Conservation (phyloP, 2,113 vertebrate genomes). For the Lepus timidus region DNA sequence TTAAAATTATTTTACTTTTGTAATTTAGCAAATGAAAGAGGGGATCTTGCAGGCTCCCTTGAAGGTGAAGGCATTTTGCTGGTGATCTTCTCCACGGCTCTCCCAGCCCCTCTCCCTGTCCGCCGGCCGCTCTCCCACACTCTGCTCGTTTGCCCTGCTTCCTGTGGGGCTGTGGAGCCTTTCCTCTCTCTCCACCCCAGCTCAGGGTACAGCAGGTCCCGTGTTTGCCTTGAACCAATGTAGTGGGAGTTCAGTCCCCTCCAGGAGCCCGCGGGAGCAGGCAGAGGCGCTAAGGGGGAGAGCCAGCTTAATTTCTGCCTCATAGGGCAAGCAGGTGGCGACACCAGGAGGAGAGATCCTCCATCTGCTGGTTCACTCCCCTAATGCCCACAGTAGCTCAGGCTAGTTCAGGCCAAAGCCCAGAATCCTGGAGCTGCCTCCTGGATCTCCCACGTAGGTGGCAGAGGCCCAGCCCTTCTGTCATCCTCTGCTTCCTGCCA, state of each 20-base stretch:
- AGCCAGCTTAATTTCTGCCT: neutral
- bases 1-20: neutral
- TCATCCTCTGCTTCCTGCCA: no score
- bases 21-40: neutral
- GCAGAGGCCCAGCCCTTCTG: no score
- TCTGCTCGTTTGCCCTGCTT: neutral
- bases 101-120: neutral
- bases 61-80: neutral
- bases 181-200: neutral
- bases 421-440: no score
- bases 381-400: no score
- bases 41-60: neutral
- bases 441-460: no score
- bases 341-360: no score
- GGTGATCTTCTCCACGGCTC: neutral
- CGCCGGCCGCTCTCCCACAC: no score
- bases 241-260: neutral
- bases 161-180: neutral
- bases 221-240: neutral
- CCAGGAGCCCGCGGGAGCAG: neutral
- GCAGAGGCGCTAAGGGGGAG: neutral
- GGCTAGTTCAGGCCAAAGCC: no score
- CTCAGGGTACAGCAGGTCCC: neutral
- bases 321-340: no score
- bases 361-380: no score